Evolutionary conservation across 2,888 invertebrate species (phyloP), one percentile per base, ranked within the genome.

Genomic region (Oscheius sp.): DNA sequence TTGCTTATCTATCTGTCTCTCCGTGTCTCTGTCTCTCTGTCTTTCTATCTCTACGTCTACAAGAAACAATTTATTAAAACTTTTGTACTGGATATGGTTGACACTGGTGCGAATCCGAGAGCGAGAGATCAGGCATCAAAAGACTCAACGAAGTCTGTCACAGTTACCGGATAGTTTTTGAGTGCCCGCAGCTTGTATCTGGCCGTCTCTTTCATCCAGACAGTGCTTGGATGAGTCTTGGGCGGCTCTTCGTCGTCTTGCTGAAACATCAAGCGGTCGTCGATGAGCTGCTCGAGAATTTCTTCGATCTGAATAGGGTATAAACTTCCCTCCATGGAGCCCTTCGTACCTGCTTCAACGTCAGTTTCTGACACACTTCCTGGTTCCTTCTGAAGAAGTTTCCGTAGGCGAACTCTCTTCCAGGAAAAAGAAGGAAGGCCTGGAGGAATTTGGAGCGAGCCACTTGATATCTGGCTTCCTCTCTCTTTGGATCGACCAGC

Each of bases 181-280:
- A 65, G 50, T 9, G 21, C 13, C 13, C 37, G 29, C 37, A 68
- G 57, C 13, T 53, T 35, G n/a, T 53, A 29, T 68, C 53, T 55
- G 68, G 53, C 53, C 68, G 21, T 33, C 51, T 68, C 68, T 21
- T 68, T 68, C 55, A 51, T 51, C 11, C 11, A 55, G 1, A 68
- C 21, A 5, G 68, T 68, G 5, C 13, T 32, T 13, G n/a, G 13
- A 13, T n/a, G n/a, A 9, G 55, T 33, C 68, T 51, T 53, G 21
- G 21, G 21, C 55, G 13, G 32, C 55, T 51, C 2, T 9, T 51
- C 33, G 11, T 35, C 53, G 37, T 68, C 68, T 32, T 68, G 53
- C n/a, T 33, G 35, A 53, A 33, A 33, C 7, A 68, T n/a, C 33
- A 68, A 32, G 1, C 33, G 11, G 33, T 53, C 33, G 2, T 68